Evolutionary conservation across 2,113 vertebrate species (phyloP).

Genomic region (Rhinogobius similis): DNA sequence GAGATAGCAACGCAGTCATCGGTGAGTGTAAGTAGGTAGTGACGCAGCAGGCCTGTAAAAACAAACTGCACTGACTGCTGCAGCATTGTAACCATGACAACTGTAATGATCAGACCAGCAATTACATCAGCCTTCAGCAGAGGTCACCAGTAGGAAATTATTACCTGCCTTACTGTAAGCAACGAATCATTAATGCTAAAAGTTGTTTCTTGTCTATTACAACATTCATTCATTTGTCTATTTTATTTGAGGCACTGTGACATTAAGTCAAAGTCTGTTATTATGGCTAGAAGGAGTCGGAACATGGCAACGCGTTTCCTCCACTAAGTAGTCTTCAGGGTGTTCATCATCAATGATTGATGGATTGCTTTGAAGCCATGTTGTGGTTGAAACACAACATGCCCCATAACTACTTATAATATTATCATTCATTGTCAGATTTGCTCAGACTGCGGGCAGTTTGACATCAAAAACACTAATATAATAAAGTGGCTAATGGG

Average conservation of each 20-base stretch:
- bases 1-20: background rate
- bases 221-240: background rate
- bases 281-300: no score
- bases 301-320: no score
- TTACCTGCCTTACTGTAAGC: background rate
- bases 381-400: no score
- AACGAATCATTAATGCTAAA: background rate
- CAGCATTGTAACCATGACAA: constrained; percentile 7
- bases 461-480: no score
- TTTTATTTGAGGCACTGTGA: background rate
- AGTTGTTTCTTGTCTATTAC: background rate
- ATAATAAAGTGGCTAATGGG: background rate
- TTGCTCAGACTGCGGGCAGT: no score
- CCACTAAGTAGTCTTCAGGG: no score
- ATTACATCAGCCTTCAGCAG: background rate
- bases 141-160: background rate
- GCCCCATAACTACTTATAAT: no score
- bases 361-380: no score
- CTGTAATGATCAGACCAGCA: background rate
- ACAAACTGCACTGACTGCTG: background rate
- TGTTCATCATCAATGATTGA: no score
- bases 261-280: no score
- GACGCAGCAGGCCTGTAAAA: background rate
- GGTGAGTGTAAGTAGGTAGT: background rate
- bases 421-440: no score